Percentiles rank a stretch among this genome's conserved stretches.
Evolutionary conservation across 2,113 vertebrate genomes (phyloP).

Genomic region (Otolemur garnettii): DNA sequence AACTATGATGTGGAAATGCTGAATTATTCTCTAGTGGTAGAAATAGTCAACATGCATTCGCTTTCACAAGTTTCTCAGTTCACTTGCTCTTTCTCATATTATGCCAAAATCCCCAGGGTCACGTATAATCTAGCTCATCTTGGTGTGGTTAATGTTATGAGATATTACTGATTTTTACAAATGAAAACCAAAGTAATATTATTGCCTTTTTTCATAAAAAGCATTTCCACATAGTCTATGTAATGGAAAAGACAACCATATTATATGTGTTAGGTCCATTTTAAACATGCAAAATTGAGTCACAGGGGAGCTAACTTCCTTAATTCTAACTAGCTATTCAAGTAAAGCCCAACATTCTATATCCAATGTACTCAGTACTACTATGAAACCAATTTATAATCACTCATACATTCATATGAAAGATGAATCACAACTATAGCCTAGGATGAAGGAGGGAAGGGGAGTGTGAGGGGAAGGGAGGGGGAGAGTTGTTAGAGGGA

Average conservation of each 20-base stretch:
- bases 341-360: neutral
- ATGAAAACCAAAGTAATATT: neutral
- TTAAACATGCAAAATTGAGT: conserved; percentile 34
- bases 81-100: neutral
- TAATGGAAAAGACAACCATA: neutral
- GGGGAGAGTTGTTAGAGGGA: no score
- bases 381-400: no score
- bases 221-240: neutral
- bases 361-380: no score
- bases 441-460: no score
- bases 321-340: neutral
- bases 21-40: neutral
- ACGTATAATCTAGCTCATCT: neutral
- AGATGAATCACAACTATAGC: no score
- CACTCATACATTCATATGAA: no score
- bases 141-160: neutral
- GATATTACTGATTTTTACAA: neutral
- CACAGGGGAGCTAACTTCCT: neutral
- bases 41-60: neutral
- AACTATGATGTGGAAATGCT: neutral
- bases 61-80: neutral
- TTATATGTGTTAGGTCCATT: neutral
- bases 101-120: neutral
- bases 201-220: neutral
- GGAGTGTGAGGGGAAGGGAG: no score